Evolutionary conservation across 1,140 invertebrate genomes (phyloP), one percentile per base, ranked within the genome.

Genomic region (Homarus americanus): DNA sequence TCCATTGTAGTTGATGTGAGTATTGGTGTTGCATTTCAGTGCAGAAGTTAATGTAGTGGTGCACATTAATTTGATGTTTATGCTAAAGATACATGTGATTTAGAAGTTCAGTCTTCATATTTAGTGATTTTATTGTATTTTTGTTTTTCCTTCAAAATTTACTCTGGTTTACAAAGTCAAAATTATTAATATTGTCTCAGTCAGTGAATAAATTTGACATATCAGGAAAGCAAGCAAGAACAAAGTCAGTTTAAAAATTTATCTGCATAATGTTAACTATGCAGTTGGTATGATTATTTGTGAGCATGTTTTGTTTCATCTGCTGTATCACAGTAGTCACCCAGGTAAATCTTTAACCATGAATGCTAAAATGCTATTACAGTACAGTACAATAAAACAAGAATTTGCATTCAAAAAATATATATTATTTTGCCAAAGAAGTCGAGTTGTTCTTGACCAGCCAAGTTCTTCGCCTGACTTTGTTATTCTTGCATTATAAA

Each of bases 51-150:
- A n/a, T 41, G 76, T 49, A 79, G 76, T 79, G 5, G n/a, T 79
- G 76, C 76, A 79, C 76, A 79, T 28, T 41, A 79, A 79, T 44
- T 79, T 79, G 76, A 28, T 49, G 40, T 79, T 79, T 79, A 15
- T 17, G 7, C 32, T 32, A 32, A 28, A 69, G 24, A 58, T 15
- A 15, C 5, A 20, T 24, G 40, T 49, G 28, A 28, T 49, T 28
- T 49, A 44, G 40, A n/a, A 28, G 9, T 28, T n/a, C 20, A 44
- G n/a, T 20, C 15, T 49, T 28, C 10, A 78, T 24, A 32, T 79
- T 79, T 79, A 24, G 38, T 40, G 20, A 40, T 44, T 32, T 49
- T 28, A 9, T 44, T 7, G 40, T 58, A 4, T 15, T 79, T 79
- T 28, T 41, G 15, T 32, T 28, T 28, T 44, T 44, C 69, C 38